These are phyloP conservation scores for Ladona fulva DNA, from an alignment of 1,140 invertebrate genomes.

Conservation along the genomic window DNA sequence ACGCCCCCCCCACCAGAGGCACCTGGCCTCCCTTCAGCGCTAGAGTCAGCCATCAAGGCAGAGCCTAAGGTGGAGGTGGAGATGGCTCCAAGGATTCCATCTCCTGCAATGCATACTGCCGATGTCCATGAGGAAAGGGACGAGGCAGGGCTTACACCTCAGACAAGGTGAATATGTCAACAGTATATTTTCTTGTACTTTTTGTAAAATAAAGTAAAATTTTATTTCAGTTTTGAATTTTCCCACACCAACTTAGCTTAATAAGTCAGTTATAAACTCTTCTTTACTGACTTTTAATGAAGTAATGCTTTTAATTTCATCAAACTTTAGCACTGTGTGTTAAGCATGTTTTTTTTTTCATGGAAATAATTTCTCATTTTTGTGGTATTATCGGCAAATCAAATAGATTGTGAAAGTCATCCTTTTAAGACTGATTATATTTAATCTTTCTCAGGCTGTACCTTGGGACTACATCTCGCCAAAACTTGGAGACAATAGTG, in stretches of 20 bases:
- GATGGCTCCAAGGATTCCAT: conserved; percentile 33
- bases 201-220: too few relatives aligned
- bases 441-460: conserved; percentile 46
- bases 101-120: conserved; percentile 27
- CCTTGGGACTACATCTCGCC: conserved; percentile 70
- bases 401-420: neutral
- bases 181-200: too few relatives aligned
- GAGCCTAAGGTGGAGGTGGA: conserved; percentile 53
- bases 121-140: conserved; percentile 15
- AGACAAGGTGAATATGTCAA: conserved; percentile 27
- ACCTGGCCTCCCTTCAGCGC: conserved; percentile 48
- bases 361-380: too few relatives aligned
- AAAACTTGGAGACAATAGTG: conserved; percentile 94
- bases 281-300: too few relatives aligned
- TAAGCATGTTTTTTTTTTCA: too few relatives aligned
- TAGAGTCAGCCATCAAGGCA: conserved; percentile 77
- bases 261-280: too few relatives aligned
- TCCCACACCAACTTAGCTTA: too few relatives aligned
- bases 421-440: neutral
- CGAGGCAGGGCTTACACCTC: conserved; percentile 22
- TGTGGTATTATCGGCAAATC: too few relatives aligned
- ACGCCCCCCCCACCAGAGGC: neutral
- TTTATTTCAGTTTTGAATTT: too few relatives aligned
- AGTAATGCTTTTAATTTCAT: too few relatives aligned
- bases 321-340: too few relatives aligned